Percentiles rank a stretch among this genome's conserved stretches.
phyloP scores from a whole-genome alignment of 2,888 invertebrate genomes.

The Tipula vernalis region DNA sequence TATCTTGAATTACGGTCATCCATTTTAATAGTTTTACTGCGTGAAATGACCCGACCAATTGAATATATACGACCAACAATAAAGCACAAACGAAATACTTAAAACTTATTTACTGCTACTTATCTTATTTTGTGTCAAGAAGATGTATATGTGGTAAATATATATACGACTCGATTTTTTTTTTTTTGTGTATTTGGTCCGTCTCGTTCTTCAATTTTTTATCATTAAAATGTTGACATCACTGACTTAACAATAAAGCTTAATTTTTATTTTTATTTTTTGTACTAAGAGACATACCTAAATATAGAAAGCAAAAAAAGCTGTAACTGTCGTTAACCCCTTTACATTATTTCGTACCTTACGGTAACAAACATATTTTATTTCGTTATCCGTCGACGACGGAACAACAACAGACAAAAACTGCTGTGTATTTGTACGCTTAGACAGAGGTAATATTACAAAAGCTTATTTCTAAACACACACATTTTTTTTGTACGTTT shows the following conservation, averaged over 20 bases:
- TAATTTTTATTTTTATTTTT: neutral
- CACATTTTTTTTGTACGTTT: neutral
- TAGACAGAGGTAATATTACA: neutral
- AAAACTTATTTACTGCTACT: neutral
- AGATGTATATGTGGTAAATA: neutral
- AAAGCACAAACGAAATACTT: neutral
- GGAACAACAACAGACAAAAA: neutral
- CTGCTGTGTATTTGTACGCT: neutral
- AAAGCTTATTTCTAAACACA: neutral
- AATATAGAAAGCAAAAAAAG: neutral
- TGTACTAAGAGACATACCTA: neutral
- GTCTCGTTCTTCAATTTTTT: neutral
- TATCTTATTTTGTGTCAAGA: neutral
- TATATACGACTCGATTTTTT: neutral
- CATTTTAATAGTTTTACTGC: neutral
- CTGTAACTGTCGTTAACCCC: slow-evolving; percentile 4
- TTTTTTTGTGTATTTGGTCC: neutral
- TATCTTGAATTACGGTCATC: neutral
- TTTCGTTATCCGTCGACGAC: neutral
- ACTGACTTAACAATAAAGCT: neutral
- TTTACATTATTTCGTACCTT: neutral
- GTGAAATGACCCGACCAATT: neutral
- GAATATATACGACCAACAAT: neutral
- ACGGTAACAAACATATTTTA: neutral
- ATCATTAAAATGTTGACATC: neutral